Percentiles rank a stretch among this genome's conserved stretches.
These are phyloP conservation scores for Mellivora capensis DNA, from an alignment of 2,113 vertebrate genomes.

Conservation along the genomic window DNA sequence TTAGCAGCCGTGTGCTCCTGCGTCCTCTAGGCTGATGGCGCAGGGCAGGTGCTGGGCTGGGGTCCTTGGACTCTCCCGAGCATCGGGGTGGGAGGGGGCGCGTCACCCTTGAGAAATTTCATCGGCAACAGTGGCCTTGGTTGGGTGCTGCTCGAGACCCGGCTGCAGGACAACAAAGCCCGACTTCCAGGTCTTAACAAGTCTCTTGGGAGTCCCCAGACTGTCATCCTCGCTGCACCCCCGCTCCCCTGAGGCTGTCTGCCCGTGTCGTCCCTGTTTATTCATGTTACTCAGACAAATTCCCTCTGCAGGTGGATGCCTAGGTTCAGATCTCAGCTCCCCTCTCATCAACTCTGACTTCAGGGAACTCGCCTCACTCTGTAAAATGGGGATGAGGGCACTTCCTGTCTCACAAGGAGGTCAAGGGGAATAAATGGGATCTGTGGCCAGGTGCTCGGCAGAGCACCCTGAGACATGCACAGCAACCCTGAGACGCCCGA, in stretches of 20 bases:
- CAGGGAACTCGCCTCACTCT: background rate
- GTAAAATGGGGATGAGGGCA: background rate
- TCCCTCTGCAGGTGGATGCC: background rate
- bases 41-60: background rate
- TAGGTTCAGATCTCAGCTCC: background rate
- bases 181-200: background rate
- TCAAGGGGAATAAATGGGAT: background rate
- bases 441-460: background rate
- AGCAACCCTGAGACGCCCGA: no score
- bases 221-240: background rate
- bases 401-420: background rate
- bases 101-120: background rate
- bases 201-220: background rate
- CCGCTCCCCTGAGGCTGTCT: background rate
- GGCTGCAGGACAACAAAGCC: background rate
- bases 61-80: background rate
- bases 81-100: background rate
- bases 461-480: background rate
- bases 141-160: background rate
- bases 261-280: background rate
- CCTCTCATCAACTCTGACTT: background rate
- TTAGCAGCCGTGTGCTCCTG: background rate
- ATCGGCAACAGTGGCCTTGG: background rate
- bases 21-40: background rate
- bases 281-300: background rate